These are phyloP conservation scores for Drosophila nigricruria DNA, from an alignment of 2,888 invertebrate genomes.

Conservation along the genomic window DNA sequence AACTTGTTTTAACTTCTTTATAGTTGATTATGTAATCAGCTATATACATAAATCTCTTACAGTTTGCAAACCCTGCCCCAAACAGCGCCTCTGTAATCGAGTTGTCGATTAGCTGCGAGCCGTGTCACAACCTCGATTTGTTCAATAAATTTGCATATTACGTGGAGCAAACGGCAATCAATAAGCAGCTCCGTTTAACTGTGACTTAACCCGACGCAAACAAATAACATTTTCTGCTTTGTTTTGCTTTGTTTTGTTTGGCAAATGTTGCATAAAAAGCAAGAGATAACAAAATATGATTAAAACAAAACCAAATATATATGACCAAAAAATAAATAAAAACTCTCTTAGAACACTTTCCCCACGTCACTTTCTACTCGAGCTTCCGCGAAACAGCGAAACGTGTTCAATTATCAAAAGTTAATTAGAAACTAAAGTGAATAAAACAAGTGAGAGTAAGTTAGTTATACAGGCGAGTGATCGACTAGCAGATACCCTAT, in stretches of 20 bases:
- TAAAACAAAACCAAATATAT: neutral
- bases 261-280: slow-evolving; percentile 39
- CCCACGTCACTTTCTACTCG: slow-evolving; percentile 22
- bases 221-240: slow-evolving; percentile 20
- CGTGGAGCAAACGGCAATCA: slow-evolving; percentile 53
- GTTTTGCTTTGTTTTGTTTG: slow-evolving; percentile 11
- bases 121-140: slow-evolving; percentile 69
- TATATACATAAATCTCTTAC: neutral
- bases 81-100: slow-evolving; percentile 17
- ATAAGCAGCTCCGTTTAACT: slow-evolving; percentile 46
- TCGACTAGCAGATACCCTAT: neutral
- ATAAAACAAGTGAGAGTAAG: neutral
- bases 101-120: slow-evolving; percentile 18
- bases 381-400: slow-evolving; percentile 18
- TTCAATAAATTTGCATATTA: slow-evolving; percentile 73
- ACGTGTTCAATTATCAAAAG: slow-evolving; percentile 43
- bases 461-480: too few species aligned
- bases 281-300: neutral
- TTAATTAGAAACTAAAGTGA: slow-evolving; percentile 18
- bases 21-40: neutral
- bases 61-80: neutral
- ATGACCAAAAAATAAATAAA: neutral
- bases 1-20: neutral
- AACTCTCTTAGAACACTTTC: slow-evolving; percentile 33
- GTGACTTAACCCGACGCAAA: slow-evolving; percentile 29